Evolutionary conservation across 2,113 vertebrate genomes (phyloP).

Genomic region (Machaerirhynchus nigripectus): DNA sequence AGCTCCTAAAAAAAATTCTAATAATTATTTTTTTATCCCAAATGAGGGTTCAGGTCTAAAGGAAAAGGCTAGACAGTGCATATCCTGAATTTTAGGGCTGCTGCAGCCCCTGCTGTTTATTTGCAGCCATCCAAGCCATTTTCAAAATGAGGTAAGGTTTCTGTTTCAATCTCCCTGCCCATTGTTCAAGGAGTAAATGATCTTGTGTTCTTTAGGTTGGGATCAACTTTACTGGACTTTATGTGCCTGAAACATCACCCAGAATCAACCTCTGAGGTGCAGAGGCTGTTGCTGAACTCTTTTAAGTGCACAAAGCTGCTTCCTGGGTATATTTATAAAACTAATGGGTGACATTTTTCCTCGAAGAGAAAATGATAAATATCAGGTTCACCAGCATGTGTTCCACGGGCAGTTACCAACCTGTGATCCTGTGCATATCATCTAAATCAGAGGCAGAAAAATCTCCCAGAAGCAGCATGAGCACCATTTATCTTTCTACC

Average conservation of each 20-base stretch:
- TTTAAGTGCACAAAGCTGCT: not conserved
- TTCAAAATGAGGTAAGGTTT: not conserved
- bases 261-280: not conserved
- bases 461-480: not conserved
- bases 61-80: not conserved
- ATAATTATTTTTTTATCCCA: not conserved
- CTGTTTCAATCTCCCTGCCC: not conserved
- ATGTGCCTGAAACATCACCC: not conserved
- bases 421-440: not conserved
- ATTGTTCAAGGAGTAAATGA: not conserved
- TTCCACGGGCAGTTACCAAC: not conserved
- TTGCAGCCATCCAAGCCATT: not conserved
- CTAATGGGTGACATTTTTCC: not conserved
- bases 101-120: not conserved
- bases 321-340: constrained; percentile 7
- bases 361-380: not conserved
- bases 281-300: not conserved
- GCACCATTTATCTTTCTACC: not conserved
- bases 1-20: not conserved
- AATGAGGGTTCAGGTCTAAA: not conserved
- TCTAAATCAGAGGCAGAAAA: not conserved
- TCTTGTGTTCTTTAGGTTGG: not conserved
- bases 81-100: not conserved
- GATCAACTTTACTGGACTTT: not conserved
- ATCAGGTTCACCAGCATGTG: not conserved